Evolutionary conservation across 2,797 vertebrate species (phyloP), one percentile per base, ranked within the genome.

Genomic region (Columba guinea): DNA sequence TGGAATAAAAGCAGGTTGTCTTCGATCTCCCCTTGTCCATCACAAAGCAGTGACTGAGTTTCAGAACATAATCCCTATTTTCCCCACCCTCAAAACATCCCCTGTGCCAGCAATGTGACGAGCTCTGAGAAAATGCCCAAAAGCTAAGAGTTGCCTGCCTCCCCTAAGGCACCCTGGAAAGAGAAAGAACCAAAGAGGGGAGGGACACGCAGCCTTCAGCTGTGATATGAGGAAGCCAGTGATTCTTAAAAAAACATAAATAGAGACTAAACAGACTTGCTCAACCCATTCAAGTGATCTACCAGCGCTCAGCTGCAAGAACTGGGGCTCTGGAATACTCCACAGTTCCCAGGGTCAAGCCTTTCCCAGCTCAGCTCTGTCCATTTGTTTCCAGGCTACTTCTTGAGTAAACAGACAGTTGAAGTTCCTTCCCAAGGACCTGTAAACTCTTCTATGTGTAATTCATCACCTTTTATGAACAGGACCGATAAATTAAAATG

Each of bases 101-200:
- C 65, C 69, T 53, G 34, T 81, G 78, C 44, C 52, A 73, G 41
- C 28, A 76, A 44, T 26, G 8, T 27, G 48, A 86, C 48, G 17
- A 84, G 44, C 89, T 79, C 67, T 51, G 67, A 56, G 73, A 88
- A 37, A 94, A 91, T 58, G 78, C 88, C 95, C 88, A 27, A 48
- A 73, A 90, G 44, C 67, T 10, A 88, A 64, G 58, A 90, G 86
- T 86, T 90, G 68, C 86, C 67, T 82, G 73, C 62, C 65, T 94
- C 83, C 88, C 90, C 60, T 84, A 95, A 95, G 94, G 95, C 91
- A 97, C 94, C 93, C 94, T 84, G 44, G n/a, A 55, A 74, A 73
- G 64, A 94, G n/a, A 75, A 90, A 84, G 46, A 86, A 56, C 64
- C 86, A 80, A 30, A 69, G 55, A 76, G 74, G 83, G 52, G 10